Percentiles rank a stretch among this genome's conserved stretches.
Evolutionary conservation across 2,888 invertebrate species (phyloP).

Genomic region (Mayetiola destructor): DNA sequence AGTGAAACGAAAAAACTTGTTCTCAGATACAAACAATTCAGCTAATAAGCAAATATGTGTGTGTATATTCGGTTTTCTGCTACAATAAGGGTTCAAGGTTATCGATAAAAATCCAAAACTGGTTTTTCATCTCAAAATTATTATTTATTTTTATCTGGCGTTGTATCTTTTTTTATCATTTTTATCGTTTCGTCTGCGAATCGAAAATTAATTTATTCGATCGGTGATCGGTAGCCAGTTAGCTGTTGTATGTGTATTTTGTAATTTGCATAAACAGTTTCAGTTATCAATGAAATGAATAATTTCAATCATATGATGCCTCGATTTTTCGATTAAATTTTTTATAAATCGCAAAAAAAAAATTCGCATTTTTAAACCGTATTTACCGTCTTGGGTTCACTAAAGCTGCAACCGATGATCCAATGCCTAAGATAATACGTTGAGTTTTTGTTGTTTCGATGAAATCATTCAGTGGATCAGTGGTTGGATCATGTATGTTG

Average conservation of each 20-base stretch:
- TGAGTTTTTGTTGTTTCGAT: conserved; percentile 57
- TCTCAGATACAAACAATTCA: too few species aligned
- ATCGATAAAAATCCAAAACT: not conserved
- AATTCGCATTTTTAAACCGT: not conserved
- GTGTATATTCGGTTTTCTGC: too few species aligned
- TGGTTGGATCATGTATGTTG: too few species aligned
- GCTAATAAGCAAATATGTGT: too few species aligned
- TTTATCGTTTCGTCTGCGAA: too few species aligned
- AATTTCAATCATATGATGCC: not conserved
- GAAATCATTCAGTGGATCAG: conserved; percentile 34
- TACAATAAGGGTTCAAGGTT: conserved; percentile 4
- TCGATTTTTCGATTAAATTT: not conserved
- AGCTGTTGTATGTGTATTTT: conserved; percentile 1
- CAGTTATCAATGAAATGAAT: not conserved
- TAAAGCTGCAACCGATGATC: conserved; percentile 73
- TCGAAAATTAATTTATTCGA: not conserved
- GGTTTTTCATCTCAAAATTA: not conserved
- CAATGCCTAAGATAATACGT: conserved; percentile 59
- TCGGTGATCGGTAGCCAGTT: not conserved
- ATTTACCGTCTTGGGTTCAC: conserved; percentile 53
- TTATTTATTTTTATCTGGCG: too few species aligned
- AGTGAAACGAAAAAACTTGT: not conserved
- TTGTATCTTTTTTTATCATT: too few species aligned
- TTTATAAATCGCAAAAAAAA: not conserved
- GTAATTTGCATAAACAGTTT: not conserved